Evolutionary conservation across 1,140 invertebrate genomes (phyloP), one percentile per base, ranked within the genome.

Genomic region (Habropoda laboriosa): DNA sequence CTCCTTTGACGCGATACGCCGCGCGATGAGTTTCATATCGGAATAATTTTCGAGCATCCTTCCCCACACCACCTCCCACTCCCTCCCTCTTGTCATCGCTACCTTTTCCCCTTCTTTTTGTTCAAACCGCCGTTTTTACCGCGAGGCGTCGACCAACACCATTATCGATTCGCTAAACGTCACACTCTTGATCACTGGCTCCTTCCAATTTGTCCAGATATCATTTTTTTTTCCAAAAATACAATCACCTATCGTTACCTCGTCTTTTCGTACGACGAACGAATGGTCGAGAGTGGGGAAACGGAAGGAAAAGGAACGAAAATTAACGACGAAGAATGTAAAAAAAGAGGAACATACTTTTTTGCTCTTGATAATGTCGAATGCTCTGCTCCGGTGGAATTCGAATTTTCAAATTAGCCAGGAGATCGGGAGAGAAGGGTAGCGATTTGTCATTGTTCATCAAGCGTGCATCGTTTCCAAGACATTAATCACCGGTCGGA

Each of bases 1-100:
- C 83, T 92, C 85, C 91, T 93, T 93, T 93, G 92, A 93, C 89
- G 87, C 89, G 80, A 86, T 86, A 86, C 85, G 85, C 82, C 88
- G 86, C 86, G 85, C 88, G 90, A 92, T 91, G 91, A 93, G 91
- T 93, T 93, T 92, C 88, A 92, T 91, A 92, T 92, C 85, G 87
- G 92, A 93, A 92, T 93, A 92, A 93, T 93, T 93, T 91, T 86
- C 89, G 72, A 87, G 78, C 80, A 55, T 72, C 80, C 78, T 79
- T 58, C 78, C 61, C 49, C 51, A 53, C 53, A 53, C 74, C 58
- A 67, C 18, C 49, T 75, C 61, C 49, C 51, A 53, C 53, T 53
- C 74, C 58, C 70, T 13, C 49, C 47, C 60, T 16, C 40, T 2
- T 38, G 18, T 2, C 30, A 40, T 27, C 60, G n/a, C 27, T 51